Percentiles rank a stretch among this genome's conserved stretches.
These are phyloP conservation scores for Brachionus sp. DNA, from an alignment of 1,140 invertebrate species.

Conservation along the genomic window DNA sequence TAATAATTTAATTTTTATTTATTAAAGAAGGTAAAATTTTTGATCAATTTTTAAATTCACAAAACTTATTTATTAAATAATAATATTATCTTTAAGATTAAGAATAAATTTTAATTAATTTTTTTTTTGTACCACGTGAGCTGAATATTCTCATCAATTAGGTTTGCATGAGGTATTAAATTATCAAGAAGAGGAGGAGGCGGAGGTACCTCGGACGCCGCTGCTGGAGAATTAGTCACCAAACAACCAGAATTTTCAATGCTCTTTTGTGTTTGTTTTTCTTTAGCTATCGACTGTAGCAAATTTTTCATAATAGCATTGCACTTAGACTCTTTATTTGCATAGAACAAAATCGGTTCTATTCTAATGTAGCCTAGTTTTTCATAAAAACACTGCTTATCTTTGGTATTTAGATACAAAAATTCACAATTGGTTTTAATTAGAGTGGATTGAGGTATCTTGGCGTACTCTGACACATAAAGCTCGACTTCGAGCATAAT, in stretches of 20 bases:
- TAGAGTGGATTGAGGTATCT: background rate
- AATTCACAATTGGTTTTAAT: constrained; percentile 1
- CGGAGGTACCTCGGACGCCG: background rate
- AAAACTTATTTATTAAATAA: too few relatives aligned
- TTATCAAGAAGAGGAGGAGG: background rate
- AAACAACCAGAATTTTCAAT: background rate
- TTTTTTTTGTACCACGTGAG: background rate
- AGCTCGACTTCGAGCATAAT: constrained; percentile 9
- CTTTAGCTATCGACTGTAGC: background rate
- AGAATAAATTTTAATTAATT: background rate
- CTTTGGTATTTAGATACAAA: constrained; percentile 44
- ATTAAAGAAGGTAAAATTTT: too few relatives aligned
- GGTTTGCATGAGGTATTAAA: background rate
- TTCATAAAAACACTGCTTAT: constrained; percentile 33
- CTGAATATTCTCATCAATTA: background rate
- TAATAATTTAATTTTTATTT: too few relatives aligned
- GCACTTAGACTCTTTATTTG: constrained; percentile 30
- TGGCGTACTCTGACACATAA: constrained; percentile 10
- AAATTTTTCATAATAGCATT: constrained; percentile 26
- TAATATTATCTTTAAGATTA: too few relatives aligned
- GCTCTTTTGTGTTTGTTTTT: background rate
- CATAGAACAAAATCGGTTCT: constrained; percentile 11
- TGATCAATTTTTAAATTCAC: too few relatives aligned
- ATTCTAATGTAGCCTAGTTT: background rate
- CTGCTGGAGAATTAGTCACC: background rate